Evolutionary conservation across 2,797 vertebrate genomes (phyloP).

Genomic region (Parotocinclus haroldoi): DNA sequence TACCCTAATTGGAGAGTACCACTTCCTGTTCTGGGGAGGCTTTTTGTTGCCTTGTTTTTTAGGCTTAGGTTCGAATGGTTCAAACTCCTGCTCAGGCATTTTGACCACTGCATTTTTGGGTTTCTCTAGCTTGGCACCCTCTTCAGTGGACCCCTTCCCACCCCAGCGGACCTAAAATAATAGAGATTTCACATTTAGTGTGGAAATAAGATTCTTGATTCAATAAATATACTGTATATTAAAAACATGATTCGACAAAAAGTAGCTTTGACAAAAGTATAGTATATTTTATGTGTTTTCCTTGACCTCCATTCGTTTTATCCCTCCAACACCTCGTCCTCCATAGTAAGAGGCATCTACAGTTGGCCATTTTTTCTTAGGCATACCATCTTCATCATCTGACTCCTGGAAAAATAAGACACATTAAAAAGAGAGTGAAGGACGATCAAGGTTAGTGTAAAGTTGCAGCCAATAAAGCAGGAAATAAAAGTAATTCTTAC

Average conservation of each 20-base stretch:
- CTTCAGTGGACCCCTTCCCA: slow-evolving; percentile 89
- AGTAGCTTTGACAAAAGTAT: too few species aligned
- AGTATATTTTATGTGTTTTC: background rate
- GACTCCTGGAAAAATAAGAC: slow-evolving; percentile 69
- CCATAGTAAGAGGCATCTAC: slow-evolving; percentile 90
- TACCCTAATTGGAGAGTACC: slow-evolving; percentile 88
- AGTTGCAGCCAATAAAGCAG: too few species aligned
- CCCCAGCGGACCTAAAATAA: slow-evolving; percentile 84
- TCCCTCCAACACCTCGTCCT: slow-evolving; percentile 84
- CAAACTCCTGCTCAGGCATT: slow-evolving; percentile 88
- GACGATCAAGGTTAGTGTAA: too few species aligned
- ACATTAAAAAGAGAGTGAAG: background rate
- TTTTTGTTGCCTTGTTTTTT: slow-evolving; percentile 67
- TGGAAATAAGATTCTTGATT: too few species aligned
- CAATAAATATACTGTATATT: too few species aligned
- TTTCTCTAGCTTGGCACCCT: slow-evolving; percentile 90
- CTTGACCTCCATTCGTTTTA: slow-evolving; percentile 87
- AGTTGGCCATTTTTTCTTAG: slow-evolving; percentile 89
- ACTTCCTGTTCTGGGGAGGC: slow-evolving; percentile 76
- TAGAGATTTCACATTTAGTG: background rate
- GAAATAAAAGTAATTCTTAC: too few species aligned
- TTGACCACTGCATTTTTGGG: slow-evolving; percentile 90
- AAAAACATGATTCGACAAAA: too few species aligned
- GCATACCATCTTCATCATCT: slow-evolving; percentile 85
- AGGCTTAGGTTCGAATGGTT: slow-evolving; percentile 85